Evolutionary conservation across 1,140 invertebrate species (phyloP), one percentile per base, ranked within the genome.

Genomic region (Streblospio benedicti): DNA sequence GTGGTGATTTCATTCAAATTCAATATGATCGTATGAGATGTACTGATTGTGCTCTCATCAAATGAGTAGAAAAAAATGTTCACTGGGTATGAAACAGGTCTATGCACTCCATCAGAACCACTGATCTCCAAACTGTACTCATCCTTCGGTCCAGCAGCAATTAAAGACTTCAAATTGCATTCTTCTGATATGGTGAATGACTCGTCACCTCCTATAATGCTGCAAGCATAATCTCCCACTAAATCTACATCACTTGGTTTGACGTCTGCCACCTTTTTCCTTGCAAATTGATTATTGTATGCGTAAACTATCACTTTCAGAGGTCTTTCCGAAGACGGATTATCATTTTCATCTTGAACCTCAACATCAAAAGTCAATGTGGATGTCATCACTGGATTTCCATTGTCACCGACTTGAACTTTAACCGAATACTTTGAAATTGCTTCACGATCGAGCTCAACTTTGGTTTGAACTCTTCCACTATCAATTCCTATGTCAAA

Each of bases 301-400:
- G 87, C 82, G 70, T 88, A 73, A 5, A 95, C 85, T 27, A 90
- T 76, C 23, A 95, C 82, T 64, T 88, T 87, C 1, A 90, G 86
- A 20, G 86, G 87, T 65, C 93, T 82, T 6, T 90, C 81, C 16
- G 84, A 85, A 0, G 92, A 93, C 4, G 92, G 90, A 71, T 86
- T 91, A 70, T 96, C 93, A 76, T 97, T 96, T 73, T 90, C 85
- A 76, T 97, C 93, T 4, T 86, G 72, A 2, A 97, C 84, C 41
- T 85, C 82, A 25, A 97, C 85, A 9, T 82, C 83, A 16, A 93
- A 85, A 71, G 91, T 88, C 23, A 89, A 84, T 9, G 87, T 89
- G 50, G 86, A 89, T 27, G 84, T 85, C 20, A 90, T 78, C 41
- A 82, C 81, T 14, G 89, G 89, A 1, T 83, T 83, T 0, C 93